A percentile compares a stretch with the other conserved stretches of the same genome.
phyloP scores from a whole-genome alignment of 2,888 invertebrate species.

The Pardosa pseudoannulata region DNA sequence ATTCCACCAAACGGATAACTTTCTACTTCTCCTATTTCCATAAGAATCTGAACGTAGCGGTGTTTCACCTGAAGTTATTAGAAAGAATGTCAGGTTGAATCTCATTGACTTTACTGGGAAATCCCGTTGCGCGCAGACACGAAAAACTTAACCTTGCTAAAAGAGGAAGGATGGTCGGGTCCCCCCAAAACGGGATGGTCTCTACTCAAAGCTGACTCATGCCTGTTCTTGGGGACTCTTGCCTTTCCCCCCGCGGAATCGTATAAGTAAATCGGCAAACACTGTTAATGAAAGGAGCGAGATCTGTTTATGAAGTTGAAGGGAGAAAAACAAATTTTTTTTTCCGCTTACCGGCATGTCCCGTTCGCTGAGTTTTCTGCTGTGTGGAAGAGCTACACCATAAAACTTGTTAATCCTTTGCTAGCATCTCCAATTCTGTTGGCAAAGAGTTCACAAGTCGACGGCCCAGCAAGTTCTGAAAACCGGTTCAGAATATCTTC shows the following conservation, averaged over 20 bases:
- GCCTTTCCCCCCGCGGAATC: too few species aligned
- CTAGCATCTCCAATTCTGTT: neutral
- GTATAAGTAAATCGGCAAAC: too few species aligned
- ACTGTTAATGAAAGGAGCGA: too few species aligned
- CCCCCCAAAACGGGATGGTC: neutral
- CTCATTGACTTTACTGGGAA: too few species aligned
- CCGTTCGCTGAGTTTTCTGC: neutral
- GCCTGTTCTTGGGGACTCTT: too few species aligned
- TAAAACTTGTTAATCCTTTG: neutral
- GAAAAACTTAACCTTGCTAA: neutral
- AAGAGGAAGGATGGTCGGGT: neutral
- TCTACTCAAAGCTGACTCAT: neutral
- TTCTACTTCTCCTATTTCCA: too few species aligned
- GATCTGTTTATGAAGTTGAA: too few species aligned
- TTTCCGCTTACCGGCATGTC: neutral
- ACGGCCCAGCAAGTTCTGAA: constrained; percentile 15
- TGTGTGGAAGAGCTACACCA: neutral
- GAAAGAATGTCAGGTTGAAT: too few species aligned
- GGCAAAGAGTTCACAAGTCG: constrained; percentile 7
- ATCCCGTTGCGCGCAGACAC: neutral
- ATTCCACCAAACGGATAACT: too few species aligned
- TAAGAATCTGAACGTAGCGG: too few species aligned
- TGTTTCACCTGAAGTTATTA: too few species aligned
- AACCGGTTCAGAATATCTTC: constrained; percentile 4
- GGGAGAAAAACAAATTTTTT: neutral